Evolutionary conservation across 2,888 invertebrate species (phyloP).

Genomic region (Leptothorax acervorum): DNA sequence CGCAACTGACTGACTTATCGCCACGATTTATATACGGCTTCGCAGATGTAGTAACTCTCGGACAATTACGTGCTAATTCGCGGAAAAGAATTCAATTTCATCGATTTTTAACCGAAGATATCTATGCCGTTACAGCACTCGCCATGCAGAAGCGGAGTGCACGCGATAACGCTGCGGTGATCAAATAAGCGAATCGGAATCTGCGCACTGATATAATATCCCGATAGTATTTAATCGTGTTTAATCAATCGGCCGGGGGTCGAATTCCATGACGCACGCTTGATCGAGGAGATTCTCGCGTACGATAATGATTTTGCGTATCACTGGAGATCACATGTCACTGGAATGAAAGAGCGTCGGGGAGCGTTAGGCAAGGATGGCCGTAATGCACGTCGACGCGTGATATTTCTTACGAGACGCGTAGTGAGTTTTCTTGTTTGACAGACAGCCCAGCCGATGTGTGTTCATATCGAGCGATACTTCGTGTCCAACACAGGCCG

Average conservation of each 20-base stretch:
- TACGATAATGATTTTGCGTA: conserved; percentile 69
- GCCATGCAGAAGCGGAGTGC: not conserved
- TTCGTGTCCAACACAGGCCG: conserved; percentile 60
- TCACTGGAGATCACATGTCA: conserved; percentile 57
- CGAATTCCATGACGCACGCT: conserved; percentile 54
- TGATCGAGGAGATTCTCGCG: conserved; percentile 68
- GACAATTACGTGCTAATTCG: conserved; percentile 26
- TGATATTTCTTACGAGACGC: conserved; percentile 60
- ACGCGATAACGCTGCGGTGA: not conserved
- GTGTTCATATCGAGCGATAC: conserved; percentile 59
- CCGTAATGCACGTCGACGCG: conserved; percentile 53
- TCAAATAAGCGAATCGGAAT: conserved; percentile 36
- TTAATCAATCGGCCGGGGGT: conserved; percentile 60
- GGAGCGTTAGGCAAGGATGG: conserved; percentile 33
- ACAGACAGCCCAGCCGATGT: conserved; percentile 64
- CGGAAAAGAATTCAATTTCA: conserved; percentile 55
- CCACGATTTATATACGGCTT: conserved; percentile 16
- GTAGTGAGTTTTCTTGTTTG: conserved; percentile 59
- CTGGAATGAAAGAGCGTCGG: conserved; percentile 29
- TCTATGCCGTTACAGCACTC: not conserved
- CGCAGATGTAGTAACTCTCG: conserved; percentile 39
- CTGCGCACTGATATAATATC: conserved; percentile 21
- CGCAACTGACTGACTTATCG: conserved; percentile 36
- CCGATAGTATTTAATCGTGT: conserved; percentile 50
- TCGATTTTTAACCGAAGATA: conserved; percentile 9